phyloP scores from a whole-genome alignment of 1,140 invertebrate genomes.

The Anastrepha obliqua region DNA sequence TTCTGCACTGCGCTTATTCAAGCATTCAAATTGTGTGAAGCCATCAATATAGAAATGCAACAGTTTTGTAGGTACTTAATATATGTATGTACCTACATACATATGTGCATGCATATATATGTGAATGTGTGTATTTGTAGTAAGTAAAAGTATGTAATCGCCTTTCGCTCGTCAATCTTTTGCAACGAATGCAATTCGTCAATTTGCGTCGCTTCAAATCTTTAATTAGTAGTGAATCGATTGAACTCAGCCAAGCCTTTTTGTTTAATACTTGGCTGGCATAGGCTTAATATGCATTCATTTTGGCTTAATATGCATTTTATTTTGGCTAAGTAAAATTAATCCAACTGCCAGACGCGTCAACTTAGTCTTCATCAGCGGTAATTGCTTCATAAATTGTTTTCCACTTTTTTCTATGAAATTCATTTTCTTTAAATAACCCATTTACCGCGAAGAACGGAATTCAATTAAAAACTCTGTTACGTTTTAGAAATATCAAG shows the following conservation, averaged over 20 bases:
- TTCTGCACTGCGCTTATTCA: slow-evolving; percentile 1
- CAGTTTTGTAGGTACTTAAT: background rate
- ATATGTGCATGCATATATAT: too few relatives aligned
- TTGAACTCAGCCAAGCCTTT: background rate
- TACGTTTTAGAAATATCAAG: too few relatives aligned
- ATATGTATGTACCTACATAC: background rate
- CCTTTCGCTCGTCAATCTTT: slow-evolving; percentile 5
- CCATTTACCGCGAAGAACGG: too few relatives aligned
- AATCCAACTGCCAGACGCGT: background rate
- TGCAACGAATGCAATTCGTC: background rate
- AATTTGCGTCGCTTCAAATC: background rate
- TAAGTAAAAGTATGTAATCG: background rate
- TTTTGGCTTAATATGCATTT: background rate
- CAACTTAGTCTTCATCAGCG: too few relatives aligned
- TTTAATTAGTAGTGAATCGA: background rate
- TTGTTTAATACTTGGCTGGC: background rate
- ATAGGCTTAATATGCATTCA: background rate
- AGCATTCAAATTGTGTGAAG: background rate
- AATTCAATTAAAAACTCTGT: too few relatives aligned
- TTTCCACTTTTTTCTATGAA: too few relatives aligned
- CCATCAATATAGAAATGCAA: background rate
- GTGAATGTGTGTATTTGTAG: too few relatives aligned
- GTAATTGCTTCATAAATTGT: too few relatives aligned
- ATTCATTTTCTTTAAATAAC: too few relatives aligned
- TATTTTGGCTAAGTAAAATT: background rate